Conservation (phyloP, 30 jellyfish, hydroid and myxozoan species). For the Haliclystus octoradiatus region DNA sequence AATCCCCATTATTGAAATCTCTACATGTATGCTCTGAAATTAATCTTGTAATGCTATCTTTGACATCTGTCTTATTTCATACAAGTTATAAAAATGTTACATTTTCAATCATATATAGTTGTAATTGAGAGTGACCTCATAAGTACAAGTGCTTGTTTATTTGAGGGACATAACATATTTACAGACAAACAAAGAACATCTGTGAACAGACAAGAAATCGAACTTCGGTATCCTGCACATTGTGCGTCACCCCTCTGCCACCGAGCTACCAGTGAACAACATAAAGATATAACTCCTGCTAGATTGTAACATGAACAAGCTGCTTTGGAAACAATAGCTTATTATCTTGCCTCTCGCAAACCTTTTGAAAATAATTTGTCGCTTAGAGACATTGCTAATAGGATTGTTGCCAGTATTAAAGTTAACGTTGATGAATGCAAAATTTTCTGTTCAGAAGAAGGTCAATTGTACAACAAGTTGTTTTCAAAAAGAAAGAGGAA, state of each 20-base stretch:
- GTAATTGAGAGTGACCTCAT: too few relatives aligned
- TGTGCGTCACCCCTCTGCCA: too few relatives aligned
- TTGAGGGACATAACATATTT: too few relatives aligned
- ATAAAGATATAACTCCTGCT: conserved; percentile 28
- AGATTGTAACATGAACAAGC: conserved; percentile 27
- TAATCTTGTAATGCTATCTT: conserved; percentile 15
- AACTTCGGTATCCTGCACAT: too few relatives aligned
- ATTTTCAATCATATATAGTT: too few relatives aligned
- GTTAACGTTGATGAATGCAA: conserved; percentile 9
- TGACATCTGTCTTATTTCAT: conserved; percentile 1
- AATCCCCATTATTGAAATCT: conserved; percentile 6
- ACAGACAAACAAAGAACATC: too few relatives aligned
- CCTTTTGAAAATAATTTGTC: neutral
- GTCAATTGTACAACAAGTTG: too few relatives aligned
- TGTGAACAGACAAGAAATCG: too few relatives aligned
- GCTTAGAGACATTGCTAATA: neutral
- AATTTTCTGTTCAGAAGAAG: too few relatives aligned
- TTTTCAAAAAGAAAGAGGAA: conserved; percentile 21
- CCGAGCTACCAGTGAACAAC: conserved; percentile 53
- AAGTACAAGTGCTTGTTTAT: too few relatives aligned
- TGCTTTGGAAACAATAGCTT: conserved; percentile 17
- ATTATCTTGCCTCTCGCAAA: conserved; percentile 11
- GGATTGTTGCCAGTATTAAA: conserved; percentile 1
- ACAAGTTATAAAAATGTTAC: conserved; percentile 28
- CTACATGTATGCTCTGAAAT: conserved; percentile 22